Evolutionary conservation across 2,113 vertebrate species (phyloP).

Genomic region (Tragelaphus scriptus): DNA sequence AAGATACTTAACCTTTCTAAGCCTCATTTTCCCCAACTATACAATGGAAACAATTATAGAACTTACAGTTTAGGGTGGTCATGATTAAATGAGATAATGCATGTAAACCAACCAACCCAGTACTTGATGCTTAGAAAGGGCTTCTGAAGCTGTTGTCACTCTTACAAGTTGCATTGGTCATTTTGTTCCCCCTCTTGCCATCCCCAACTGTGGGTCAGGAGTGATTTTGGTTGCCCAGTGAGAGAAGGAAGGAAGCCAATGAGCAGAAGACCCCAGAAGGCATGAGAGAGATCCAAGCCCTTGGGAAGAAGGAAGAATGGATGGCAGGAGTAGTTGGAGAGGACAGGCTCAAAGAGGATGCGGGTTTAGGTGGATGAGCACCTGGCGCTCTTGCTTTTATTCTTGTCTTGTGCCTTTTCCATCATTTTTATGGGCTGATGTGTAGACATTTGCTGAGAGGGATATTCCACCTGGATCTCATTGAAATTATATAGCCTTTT

Average conservation of each 20-base stretch:
- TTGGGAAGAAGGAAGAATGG: not conserved
- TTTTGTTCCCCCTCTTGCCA: not conserved
- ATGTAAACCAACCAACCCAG: not conserved
- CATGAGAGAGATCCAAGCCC: not conserved
- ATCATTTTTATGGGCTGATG: not conserved
- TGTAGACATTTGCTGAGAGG: not conserved
- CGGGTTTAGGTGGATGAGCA: not conserved
- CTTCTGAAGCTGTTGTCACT: not conserved
- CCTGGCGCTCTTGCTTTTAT: not conserved
- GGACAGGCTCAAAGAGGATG: not conserved
- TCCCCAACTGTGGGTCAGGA: not conserved
- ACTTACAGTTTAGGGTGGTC: not conserved
- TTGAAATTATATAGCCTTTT: not conserved
- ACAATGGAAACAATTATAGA: not conserved
- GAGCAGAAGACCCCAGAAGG: not conserved
- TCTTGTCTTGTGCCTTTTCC: not conserved
- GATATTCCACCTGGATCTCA: slow-evolving; percentile 24
- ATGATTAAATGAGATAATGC: not conserved
- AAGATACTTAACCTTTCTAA: not conserved
- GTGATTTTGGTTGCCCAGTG: not conserved
- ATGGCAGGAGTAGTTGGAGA: not conserved
- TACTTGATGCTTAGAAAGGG: not conserved
- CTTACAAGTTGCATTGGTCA: fast-evolving
- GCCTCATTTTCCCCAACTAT: not conserved
- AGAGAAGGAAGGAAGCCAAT: not conserved